Evolutionary conservation across 2,888 invertebrate species (phyloP), one percentile per base, ranked within the genome.

Genomic region (Slavum lentiscoides): DNA sequence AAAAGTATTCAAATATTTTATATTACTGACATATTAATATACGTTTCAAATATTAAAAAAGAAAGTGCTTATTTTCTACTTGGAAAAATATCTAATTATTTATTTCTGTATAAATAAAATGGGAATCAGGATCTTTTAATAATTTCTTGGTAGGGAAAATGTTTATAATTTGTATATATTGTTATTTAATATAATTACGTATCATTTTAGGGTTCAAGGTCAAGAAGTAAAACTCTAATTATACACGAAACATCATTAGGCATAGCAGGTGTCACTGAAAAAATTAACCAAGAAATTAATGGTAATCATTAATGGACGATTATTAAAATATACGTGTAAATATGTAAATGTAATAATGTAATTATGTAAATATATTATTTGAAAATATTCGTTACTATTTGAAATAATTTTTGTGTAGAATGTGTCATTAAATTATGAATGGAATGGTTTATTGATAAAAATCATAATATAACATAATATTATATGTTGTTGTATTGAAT

Each of bases 141-240:
- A 39, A 53, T 53, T 53, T 53, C 53, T 53, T 53, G 11, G 9
- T 11, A 13, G 11, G 3, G 19, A 17, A 19, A 17, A 19, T 55
- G 4, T 55, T 53, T 55, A 61, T 53, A 64, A 13, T 37, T 37
- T 39, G 11, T 13, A 59, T 21, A 17, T 8, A n/a, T 59, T 59
- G 11, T 59, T 59, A 9, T 61, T 61, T 30, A 30, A 30, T 4
- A 30, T 30, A 30, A 23, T 13, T 61, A 53, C 53, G 82, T 83
- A 68, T 82, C 53, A 62, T 53, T 84, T 74, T 85, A 89, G 86
- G 91, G 91, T 17, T 89, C 89, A 1, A 89, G 89, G 82, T 90
- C 90, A 68, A 87, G 90, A 53, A 88, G 89, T 76, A 91, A 91
- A 85, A 86, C 87, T 1, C 85, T 91, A 49, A 85, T 88, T 67